Percentiles rank a stretch among this genome's conserved stretches.
Evolutionary conservation across 2,113 vertebrate genomes (phyloP).

Genomic region (Tenebrosternarchus preto): DNA sequence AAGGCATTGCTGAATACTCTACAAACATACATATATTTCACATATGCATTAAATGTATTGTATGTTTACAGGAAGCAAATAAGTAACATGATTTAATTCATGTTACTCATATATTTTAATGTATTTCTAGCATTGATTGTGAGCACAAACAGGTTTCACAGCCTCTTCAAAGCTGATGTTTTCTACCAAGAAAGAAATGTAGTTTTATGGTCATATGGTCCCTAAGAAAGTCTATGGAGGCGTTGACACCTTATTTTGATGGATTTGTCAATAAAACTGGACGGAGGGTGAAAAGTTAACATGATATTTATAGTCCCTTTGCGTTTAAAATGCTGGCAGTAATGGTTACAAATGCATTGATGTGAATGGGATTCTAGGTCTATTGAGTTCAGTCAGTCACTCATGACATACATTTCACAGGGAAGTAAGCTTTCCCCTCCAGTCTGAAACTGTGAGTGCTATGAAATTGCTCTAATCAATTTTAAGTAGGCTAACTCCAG

Average conservation of each 20-base stretch:
- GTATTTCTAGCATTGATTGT: neutral
- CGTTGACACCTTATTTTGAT: conserved; percentile 39
- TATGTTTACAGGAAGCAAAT: neutral
- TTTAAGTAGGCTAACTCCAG: conserved; percentile 56
- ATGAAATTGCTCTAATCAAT: conserved; percentile 60
- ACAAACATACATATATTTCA: conserved; percentile 5
- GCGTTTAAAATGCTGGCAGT: conserved; percentile 45
- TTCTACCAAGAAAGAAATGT: neutral
- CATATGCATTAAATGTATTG: neutral
- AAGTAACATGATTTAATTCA: neutral
- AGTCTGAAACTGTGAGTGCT: conserved; percentile 48
- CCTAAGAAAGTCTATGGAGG: conserved; percentile 19
- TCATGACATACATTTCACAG: conserved; percentile 56
- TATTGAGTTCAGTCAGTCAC: conserved; percentile 52
- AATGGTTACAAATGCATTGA: conserved; percentile 55
- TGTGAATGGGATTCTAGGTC: conserved; percentile 47
- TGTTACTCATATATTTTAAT: neutral
- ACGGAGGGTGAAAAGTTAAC: conserved; percentile 58
- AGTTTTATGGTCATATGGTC: conserved; percentile 19
- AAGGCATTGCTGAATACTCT: conserved; percentile 70
- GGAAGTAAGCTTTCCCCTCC: conserved; percentile 54
- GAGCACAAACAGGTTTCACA: neutral
- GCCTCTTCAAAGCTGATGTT: neutral
- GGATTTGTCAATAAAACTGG: conserved; percentile 50
- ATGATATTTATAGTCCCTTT: conserved; percentile 50